Conservation (phyloP, 2,888 invertebrate genomes). For the Mesorhabditis spiculigera region DNA sequence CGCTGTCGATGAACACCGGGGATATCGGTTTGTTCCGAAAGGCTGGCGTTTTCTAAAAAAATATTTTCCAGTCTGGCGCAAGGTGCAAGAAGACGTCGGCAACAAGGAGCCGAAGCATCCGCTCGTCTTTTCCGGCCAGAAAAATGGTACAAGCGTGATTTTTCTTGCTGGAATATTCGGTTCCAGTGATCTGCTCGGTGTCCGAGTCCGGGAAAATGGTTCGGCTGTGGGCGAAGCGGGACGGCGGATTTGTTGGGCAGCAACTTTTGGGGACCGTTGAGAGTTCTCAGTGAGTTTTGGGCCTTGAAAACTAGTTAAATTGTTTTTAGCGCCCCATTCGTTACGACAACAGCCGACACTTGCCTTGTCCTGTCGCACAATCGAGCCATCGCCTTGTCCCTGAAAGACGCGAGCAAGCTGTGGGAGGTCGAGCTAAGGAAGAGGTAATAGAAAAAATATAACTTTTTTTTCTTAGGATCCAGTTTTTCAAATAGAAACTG, state of each 20-base stretch:
- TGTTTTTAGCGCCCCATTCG: neutral
- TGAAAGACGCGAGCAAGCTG: neutral
- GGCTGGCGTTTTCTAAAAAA: constrained; percentile 1
- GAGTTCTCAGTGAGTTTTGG: neutral
- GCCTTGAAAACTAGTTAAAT: neutral
- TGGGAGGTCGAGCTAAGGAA: neutral
- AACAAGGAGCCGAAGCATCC: neutral
- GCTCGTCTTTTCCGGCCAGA: neutral
- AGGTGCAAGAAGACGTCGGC: constrained; percentile 27
- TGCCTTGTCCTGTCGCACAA: neutral
- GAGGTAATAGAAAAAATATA: neutral
- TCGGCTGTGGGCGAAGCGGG: constrained; percentile 28
- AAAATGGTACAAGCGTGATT: neutral
- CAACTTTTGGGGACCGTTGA: neutral
- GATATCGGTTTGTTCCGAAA: constrained; percentile 33
- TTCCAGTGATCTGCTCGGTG: constrained; percentile 28
- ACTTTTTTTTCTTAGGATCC: no score
- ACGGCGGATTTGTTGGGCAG: constrained; percentile 31
- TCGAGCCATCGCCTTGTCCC: neutral
- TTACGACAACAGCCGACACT: neutral
- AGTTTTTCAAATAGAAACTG: no score
- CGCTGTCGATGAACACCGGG: constrained; percentile 41
- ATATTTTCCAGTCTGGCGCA: constrained; percentile 43
- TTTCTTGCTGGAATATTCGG: neutral
- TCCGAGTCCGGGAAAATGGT: constrained; percentile 27